A percentile compares a stretch with the other conserved stretches of the same genome.
Evolutionary conservation across 2,113 vertebrate species (phyloP).

Genomic region (Lycaon pictus): DNA sequence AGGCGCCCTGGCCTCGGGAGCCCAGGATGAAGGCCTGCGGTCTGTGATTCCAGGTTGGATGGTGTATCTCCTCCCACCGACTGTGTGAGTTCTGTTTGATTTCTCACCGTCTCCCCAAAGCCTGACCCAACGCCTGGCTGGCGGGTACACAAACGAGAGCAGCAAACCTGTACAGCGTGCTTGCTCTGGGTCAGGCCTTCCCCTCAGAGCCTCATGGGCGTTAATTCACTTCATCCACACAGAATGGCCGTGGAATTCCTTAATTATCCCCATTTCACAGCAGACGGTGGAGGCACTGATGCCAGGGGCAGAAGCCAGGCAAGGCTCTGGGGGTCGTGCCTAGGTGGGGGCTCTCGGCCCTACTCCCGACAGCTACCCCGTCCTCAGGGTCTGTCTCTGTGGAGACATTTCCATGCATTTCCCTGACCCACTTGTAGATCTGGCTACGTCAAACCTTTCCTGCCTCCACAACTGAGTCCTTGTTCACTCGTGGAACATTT

Average conservation of each 20-base stretch:
- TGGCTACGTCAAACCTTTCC: neutral
- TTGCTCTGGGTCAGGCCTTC: neutral
- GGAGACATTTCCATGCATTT: neutral
- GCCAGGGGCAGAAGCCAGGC: neutral
- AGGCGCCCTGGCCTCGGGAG: no score
- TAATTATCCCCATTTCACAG: neutral
- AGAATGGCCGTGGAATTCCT: neutral
- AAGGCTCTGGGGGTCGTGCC: neutral
- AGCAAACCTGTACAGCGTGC: neutral
- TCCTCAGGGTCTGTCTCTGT: neutral
- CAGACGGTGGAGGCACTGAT: no score
- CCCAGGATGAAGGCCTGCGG: neutral
- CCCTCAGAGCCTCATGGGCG: neutral
- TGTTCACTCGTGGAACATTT: neutral
- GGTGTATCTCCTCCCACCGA: neutral
- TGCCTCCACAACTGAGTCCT: neutral
- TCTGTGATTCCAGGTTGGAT: neutral
- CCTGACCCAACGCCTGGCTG: neutral
- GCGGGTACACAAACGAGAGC: fast-evolving
- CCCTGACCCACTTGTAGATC: neutral
- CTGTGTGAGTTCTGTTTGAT: neutral
- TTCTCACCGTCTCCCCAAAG: neutral
- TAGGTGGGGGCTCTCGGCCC: neutral
- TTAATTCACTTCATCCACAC: neutral
- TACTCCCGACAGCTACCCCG: neutral